phyloP scores from a whole-genome alignment of 2,113 vertebrate species.

The Mustelus asterias region DNA sequence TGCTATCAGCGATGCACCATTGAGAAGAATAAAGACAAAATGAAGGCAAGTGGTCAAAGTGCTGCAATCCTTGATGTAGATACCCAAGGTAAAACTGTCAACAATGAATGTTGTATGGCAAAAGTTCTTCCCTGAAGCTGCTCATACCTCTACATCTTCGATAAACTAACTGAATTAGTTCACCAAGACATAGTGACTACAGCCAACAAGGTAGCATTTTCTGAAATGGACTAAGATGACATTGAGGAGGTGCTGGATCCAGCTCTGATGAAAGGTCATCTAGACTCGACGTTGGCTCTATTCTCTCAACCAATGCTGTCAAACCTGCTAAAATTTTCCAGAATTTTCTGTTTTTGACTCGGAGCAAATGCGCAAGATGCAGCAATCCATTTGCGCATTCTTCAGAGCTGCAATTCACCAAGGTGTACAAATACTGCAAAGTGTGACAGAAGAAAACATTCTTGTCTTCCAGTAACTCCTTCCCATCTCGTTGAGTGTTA shows the following conservation, averaged over 20 bases:
- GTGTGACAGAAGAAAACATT: no score
- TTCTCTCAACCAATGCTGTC: no score
- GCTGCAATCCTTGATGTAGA: no score
- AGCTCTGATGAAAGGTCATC: no score
- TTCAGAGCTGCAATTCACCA: not conserved
- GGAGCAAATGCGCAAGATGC: not conserved
- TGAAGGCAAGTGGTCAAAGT: not conserved
- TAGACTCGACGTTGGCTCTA: no score
- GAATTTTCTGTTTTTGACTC: no score
- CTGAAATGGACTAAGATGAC: not conserved
- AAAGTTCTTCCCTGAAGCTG: not conserved
- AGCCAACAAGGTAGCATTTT: not conserved
- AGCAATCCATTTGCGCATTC: not conserved
- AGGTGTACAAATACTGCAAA: not conserved
- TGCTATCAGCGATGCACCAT: not conserved
- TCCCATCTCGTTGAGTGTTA: not conserved
- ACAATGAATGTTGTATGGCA: not conserved
- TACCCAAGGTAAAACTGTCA: not conserved
- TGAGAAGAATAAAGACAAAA: not conserved
- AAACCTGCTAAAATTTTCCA: no score
- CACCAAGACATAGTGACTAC: not conserved
- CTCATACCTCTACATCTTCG: not conserved
- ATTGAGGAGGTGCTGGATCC: not conserved
- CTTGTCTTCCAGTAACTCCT: not conserved
- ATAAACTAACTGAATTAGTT: not conserved